Conservation (phyloP, 2,113 vertebrate genomes). For the Aepyceros melampus region DNA sequence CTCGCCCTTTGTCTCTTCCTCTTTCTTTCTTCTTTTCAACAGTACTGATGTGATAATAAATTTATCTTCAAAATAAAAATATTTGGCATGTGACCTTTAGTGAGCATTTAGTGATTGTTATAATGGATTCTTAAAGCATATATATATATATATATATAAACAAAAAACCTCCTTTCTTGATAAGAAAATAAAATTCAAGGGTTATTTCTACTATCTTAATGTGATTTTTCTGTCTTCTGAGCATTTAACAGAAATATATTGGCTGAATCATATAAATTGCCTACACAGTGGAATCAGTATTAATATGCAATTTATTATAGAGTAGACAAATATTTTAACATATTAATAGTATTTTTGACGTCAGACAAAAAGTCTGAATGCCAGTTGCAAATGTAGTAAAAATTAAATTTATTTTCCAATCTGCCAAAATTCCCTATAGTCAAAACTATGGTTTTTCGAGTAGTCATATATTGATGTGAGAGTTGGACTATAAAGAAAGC, state of each 20-base stretch:
- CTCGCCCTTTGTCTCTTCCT: neutral
- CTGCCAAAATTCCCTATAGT: neutral
- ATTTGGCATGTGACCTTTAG: neutral
- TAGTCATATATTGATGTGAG: neutral
- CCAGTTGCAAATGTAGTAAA: neutral
- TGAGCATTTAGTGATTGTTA: neutral
- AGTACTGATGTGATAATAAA: neutral
- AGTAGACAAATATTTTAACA: neutral
- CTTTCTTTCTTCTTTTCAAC: neutral
- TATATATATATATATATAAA: too few species aligned
- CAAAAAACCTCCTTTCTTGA: neutral
- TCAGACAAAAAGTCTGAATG: neutral
- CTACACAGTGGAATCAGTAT: neutral
- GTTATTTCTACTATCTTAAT: neutral
- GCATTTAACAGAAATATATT: neutral
- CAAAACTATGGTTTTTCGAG: neutral
- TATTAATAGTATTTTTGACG: neutral
- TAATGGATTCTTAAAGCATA: neutral
- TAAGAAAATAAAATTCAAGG: neutral
- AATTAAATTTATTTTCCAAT: neutral
- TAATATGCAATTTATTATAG: neutral
- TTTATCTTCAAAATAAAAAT: neutral
- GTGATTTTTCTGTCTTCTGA: neutral
- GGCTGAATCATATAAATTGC: neutral
- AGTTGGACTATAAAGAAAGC: neutral